These are phyloP conservation scores for Perognathus longimembris DNA, from an alignment of 2,113 vertebrate genomes.

Conservation along the genomic window DNA sequence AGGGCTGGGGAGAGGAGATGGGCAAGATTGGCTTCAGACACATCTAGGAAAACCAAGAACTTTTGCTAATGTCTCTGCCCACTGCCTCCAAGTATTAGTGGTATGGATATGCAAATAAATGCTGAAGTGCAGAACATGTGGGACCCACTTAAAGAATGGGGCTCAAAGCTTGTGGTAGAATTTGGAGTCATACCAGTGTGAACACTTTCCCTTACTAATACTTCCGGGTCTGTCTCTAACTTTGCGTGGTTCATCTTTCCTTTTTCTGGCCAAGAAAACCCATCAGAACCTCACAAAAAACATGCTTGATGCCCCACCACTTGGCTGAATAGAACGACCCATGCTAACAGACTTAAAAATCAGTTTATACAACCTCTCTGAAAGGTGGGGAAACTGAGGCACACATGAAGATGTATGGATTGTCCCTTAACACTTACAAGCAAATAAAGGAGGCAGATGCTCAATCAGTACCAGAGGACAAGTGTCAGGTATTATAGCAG, in stretches of 20 bases:
- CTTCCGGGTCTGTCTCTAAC: not conserved
- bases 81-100: conserved; percentile 19
- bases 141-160: not conserved
- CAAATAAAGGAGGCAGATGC: not conserved
- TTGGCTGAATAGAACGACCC: not conserved
- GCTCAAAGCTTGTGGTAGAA: not conserved
- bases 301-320: not conserved
- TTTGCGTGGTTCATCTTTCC: not conserved
- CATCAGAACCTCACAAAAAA: not conserved
- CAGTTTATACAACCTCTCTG: not conserved
- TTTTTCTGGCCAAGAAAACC: not conserved
- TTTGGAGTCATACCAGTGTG: not conserved
- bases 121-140: not conserved
- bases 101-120: conserved; percentile 6
- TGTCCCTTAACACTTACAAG: not conserved
- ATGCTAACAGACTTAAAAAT: not conserved
- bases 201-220: not conserved
- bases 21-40: no score
- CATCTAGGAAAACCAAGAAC: not conserved
- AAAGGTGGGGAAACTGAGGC: not conserved
- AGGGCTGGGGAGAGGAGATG: no score
- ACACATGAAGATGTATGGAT: not conserved
- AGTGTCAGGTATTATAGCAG: not conserved
- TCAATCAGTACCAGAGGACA: not conserved
- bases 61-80: not conserved